A percentile compares a stretch with the other conserved stretches of the same genome.
These are phyloP conservation scores for Conus canariensis DNA, from an alignment of 2,888 invertebrate species.

Conservation along the genomic window DNA sequence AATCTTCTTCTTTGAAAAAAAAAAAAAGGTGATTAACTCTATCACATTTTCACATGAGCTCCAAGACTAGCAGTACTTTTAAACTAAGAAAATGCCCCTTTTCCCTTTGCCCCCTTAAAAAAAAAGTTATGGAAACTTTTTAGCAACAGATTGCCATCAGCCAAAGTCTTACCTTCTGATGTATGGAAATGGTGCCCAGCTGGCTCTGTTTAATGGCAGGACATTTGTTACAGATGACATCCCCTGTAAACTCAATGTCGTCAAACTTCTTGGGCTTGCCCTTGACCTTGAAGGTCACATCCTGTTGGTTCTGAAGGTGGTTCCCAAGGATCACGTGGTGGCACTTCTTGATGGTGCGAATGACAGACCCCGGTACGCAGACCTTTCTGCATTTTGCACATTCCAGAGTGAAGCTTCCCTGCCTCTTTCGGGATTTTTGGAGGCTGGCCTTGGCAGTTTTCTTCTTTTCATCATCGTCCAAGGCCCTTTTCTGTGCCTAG, in stretches of 20 bases:
- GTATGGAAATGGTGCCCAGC: slow-evolving; percentile 56
- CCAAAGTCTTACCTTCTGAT: slow-evolving; percentile 43
- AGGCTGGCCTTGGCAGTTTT: not conserved
- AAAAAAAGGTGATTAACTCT: no score
- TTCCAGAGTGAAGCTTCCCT: slow-evolving; percentile 40
- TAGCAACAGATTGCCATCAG: not conserved
- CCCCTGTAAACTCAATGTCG: slow-evolving; percentile 52
- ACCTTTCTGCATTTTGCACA: slow-evolving; percentile 40
- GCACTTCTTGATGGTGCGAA: slow-evolving; percentile 41
- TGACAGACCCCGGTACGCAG: slow-evolving; percentile 1
- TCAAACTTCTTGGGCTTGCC: slow-evolving; percentile 31
- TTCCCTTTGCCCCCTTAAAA: not conserved
- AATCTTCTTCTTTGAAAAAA: not conserved
- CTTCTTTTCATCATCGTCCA: slow-evolving; percentile 41
- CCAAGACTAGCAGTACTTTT: not conserved
- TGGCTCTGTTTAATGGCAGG: slow-evolving; percentile 38
- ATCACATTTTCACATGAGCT: no score
- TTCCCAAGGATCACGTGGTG: slow-evolving; percentile 46
- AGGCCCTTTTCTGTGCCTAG: slow-evolving; percentile 11
- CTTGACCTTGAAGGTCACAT: slow-evolving; percentile 44
- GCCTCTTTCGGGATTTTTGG: not conserved
- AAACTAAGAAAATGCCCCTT: not conserved
- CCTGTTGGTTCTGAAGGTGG: slow-evolving; percentile 40
- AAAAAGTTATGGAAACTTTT: not conserved
- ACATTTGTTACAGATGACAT: slow-evolving; percentile 57